These are phyloP conservation scores for Cordilura impudica DNA, from an alignment of 2,888 invertebrate species.

Conservation along the genomic window DNA sequence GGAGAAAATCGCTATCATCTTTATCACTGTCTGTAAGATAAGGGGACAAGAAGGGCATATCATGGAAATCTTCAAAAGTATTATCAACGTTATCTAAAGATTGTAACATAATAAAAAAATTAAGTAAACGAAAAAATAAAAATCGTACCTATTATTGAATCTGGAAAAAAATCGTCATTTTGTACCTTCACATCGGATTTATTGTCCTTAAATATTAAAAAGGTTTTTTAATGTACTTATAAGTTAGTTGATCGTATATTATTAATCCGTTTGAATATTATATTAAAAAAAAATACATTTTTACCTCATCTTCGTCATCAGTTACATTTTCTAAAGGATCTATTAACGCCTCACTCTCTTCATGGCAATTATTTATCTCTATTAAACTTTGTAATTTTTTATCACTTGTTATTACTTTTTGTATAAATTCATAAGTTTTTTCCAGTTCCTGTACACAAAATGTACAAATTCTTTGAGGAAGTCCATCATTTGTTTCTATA, in stretches of 20 bases:
- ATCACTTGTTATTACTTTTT: conserved; percentile 51
- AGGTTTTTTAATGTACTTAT: too few species aligned
- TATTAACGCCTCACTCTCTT: conserved; percentile 14
- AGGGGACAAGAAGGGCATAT: neutral
- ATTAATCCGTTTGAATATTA: neutral
- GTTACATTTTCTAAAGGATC: conserved; percentile 67
- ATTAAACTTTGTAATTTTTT: conserved; percentile 19
- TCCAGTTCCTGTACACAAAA: conserved; percentile 63
- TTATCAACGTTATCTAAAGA: conserved; percentile 47
- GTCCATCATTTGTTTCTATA: conserved; percentile 57
- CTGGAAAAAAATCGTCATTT: neutral
- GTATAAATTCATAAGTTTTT: conserved; percentile 63
- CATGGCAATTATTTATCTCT: neutral
- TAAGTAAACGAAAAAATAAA: neutral
- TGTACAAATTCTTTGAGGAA: conserved; percentile 65
- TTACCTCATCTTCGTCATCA: conserved; percentile 59
- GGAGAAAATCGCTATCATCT: conserved; percentile 56
- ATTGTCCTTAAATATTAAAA: conserved; percentile 8
- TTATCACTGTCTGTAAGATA: conserved; percentile 3
- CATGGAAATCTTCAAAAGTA: neutral
- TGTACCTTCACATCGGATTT: neutral
- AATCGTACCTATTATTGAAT: conserved; percentile 17
- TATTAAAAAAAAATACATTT: neutral
- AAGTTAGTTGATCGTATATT: too few species aligned
- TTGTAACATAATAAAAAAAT: conserved; percentile 11